Conservation (phyloP, 1,140 invertebrate species). For the Drosophila punjabiensis region DNA sequence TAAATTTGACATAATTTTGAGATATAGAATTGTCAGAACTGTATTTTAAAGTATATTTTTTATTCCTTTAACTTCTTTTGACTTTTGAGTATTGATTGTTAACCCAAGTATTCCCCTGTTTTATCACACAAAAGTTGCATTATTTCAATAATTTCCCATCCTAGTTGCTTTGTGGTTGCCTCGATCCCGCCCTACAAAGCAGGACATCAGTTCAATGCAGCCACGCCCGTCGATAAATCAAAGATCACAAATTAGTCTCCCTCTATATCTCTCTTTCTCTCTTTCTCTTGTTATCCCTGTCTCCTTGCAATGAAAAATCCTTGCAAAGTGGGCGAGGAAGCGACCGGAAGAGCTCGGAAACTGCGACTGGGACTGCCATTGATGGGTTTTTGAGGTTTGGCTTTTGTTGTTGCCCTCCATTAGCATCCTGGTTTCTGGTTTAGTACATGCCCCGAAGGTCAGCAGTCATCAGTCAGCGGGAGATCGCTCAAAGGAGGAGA, state of each 20-base stretch:
- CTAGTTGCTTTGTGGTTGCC: conserved; percentile 11
- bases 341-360: conserved; percentile 36
- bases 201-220: neutral
- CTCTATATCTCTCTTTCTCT: neutral
- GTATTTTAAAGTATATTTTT: neutral
- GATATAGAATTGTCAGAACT: neutral
- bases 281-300: neutral
- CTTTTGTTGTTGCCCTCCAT: conserved; percentile 71
- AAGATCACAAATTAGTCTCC: conserved; percentile 5
- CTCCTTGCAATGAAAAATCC: neutral
- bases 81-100: neutral
- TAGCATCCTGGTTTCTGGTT: conserved; percentile 47
- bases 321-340: conserved; percentile 18
- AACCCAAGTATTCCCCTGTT: neutral
- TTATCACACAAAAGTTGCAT: neutral
- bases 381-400: conserved; percentile 68
- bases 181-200: conserved; percentile 39
- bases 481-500: conserved; percentile 13
- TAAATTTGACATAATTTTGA: neutral
- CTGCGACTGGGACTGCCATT: conserved; percentile 19
- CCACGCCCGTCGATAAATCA: conserved; percentile 59
- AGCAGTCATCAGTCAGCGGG: conserved; percentile 55
- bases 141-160: neutral
- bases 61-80: no score
- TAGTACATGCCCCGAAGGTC: conserved; percentile 53